Base-by-base conservation (phyloP, 2,888 invertebrate species). In the Ashinkailepas kermadecensis region DNA sequence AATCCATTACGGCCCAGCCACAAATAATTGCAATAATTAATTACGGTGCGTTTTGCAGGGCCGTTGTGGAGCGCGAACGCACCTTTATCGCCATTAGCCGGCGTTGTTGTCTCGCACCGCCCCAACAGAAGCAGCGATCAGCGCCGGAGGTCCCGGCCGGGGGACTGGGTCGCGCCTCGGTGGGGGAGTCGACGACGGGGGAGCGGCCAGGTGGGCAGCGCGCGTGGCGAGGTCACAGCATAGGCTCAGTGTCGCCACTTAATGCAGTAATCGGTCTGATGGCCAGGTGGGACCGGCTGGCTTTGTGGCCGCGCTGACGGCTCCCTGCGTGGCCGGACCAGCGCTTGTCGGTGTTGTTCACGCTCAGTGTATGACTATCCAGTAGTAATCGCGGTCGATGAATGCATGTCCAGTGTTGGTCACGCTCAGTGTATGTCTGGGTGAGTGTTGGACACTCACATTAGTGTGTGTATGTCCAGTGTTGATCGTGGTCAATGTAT, bases 11-110 rank as follows among this genome's bases (percentile, higher is more conserved):
- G 13, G 70, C 23, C 39, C 70, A 39, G 70, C 70, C 39, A 39
- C 70, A 70, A 25, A 39, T 70, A 70, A 70, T 70, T 70, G 70
- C 70, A 70, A 70, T 15, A 70, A 70, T 70, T 70, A 25, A 70
- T 70, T 70, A 70, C 13, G 10, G 39, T 7, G 39, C 39, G 39
- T 70, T 70, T 70, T 70, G 70, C 70, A 39, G 39, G 21, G 39
- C 7, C 3, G 12, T 15, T 12, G 39, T 39, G 8, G 39, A 39
- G 9, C 7, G 23, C 6, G 7, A 3, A 39, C 12, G 3, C 39
- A 10, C 39, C 70, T 39, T 70, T 39, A 70, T 13, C 39, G 70
- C 70, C 70, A 70, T 70, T 70, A 70, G 70, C 39, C 13, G 70
- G 12, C 39, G 70, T 25, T 70, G 70, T 70, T 70, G 70, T 70